Conservation (phyloP, 2,888 invertebrate genomes). For the Sycophila texana region DNA sequence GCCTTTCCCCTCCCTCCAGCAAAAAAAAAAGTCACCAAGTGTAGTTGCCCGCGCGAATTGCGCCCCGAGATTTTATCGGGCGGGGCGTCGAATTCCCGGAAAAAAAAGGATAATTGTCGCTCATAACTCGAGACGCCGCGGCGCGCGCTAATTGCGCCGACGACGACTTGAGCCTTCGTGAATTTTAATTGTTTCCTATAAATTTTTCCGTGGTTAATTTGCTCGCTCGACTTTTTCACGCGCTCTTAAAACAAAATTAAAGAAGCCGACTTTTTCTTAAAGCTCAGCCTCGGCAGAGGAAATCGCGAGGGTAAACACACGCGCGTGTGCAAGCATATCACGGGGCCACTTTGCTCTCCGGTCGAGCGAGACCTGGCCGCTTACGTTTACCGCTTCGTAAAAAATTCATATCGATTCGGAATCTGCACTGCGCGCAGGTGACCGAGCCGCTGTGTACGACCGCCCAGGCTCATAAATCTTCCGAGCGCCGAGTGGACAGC, state of each 20-base stretch:
- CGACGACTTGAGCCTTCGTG: slow-evolving; percentile 55
- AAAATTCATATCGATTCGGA: too few species aligned
- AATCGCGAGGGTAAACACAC: background rate
- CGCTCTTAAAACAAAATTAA: background rate
- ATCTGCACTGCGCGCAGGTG: too few species aligned
- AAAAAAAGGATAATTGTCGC: slow-evolving; percentile 43
- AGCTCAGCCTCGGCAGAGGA: background rate
- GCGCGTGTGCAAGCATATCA: background rate
- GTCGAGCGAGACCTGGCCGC: too few species aligned
- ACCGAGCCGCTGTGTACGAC: too few species aligned
- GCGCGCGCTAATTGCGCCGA: slow-evolving; percentile 52
- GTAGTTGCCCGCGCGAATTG: slow-evolving; percentile 12
- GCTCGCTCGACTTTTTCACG: slow-evolving; percentile 9
- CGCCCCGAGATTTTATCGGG: slow-evolving; percentile 39
- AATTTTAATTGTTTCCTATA: slow-evolving; percentile 58
- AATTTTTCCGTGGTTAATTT: slow-evolving; percentile 15
- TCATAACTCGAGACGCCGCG: slow-evolving; percentile 59
- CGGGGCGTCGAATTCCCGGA: slow-evolving; percentile 12
- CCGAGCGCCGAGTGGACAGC: too few species aligned
- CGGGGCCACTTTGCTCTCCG: too few species aligned
- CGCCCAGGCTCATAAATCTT: too few species aligned
- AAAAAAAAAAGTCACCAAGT: too few species aligned
- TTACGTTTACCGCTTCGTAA: background rate
- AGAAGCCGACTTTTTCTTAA: slow-evolving; percentile 16
- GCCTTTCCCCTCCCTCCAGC: background rate